Evolutionary conservation across 2,888 invertebrate species (phyloP), one percentile per base, ranked within the genome.

Genomic region (Trissonchulus latispiculum): DNA sequence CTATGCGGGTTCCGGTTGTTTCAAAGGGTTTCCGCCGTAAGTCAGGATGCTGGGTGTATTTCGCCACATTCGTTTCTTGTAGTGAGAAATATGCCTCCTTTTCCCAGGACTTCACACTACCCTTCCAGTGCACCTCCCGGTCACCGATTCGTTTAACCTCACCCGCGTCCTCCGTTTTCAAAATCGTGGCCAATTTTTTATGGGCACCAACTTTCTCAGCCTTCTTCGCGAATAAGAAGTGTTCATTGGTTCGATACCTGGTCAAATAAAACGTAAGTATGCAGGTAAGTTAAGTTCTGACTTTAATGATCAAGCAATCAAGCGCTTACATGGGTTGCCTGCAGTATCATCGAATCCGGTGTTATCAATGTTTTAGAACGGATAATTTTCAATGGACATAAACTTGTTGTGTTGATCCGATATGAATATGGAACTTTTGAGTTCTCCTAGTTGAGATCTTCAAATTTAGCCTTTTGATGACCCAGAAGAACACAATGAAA

Each of bases 31-130:
- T n/a, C 3, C 15, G 2, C n/a, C 71, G 15, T 36, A 61, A 35
- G 3, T 36, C 48, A 64, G 71, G 28, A 36, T 70, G 8, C 71
- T 70, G 71, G n/a, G 2, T 61, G 59, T 70, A 70, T 31, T 70
- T 70, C 2, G 8, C 59, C n/a, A 3, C 29, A 59, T 59, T 70
- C 3, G n/a, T 61, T 8, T 3, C 61, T 2, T 61, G 28, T 36
- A 70, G 59, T 28, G 2, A 29, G 2, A 8, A 18, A 23, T 32
- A 8, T 2, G 71, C 71, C 2, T 3, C 29, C n/a, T 70, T 61
- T 35, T 29, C 29, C 71, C 71, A 70, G 3, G 3, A 8, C 8
- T 3, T 35, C n/a, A 64, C 61, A 2, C 2, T 59, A 3, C n/a
- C 48, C 48, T 15, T 48, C 48, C 48, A 48, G 8, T 8, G 48